Evolutionary conservation across 2,797 vertebrate genomes (phyloP).

Genomic region (Lacerta agilis): DNA sequence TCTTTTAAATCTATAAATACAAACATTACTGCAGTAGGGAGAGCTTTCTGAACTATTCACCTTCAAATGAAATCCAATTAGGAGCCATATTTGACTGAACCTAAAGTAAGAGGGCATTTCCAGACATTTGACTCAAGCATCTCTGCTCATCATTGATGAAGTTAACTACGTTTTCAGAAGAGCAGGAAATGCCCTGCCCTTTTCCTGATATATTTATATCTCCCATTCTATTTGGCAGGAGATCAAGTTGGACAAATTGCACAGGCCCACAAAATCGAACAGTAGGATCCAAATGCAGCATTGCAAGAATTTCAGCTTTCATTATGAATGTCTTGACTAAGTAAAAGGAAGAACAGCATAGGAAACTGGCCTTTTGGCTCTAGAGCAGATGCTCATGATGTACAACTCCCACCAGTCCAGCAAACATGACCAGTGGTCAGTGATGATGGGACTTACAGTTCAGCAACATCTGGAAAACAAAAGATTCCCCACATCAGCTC

Average conservation of each 20-base stretch:
- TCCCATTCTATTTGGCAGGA: neutral
- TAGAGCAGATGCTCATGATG: no score
- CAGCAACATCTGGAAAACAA: no score
- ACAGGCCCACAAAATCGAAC: neutral
- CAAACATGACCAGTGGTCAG: no score
- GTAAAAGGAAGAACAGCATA: no score
- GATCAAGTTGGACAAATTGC: neutral
- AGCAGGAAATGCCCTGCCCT: neutral
- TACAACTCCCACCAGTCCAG: no score
- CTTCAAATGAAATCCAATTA: neutral
- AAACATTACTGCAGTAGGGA: neutral
- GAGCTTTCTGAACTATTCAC: neutral
- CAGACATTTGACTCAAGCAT: neutral
- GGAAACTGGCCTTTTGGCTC: no score
- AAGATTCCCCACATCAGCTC: no score
- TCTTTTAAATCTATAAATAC: conserved; percentile 5
- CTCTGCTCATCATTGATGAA: neutral
- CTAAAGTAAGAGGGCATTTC: neutral
- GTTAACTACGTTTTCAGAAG: neutral
- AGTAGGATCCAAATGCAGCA: no score
- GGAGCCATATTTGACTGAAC: conserved; percentile 1
- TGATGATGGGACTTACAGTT: no score
- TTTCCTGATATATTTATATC: neutral
- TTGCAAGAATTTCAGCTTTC: neutral
- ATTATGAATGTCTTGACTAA: neutral